Conservation (phyloP, 1,140 invertebrate species). For the Pseudomyrmex pallidus region DNA sequence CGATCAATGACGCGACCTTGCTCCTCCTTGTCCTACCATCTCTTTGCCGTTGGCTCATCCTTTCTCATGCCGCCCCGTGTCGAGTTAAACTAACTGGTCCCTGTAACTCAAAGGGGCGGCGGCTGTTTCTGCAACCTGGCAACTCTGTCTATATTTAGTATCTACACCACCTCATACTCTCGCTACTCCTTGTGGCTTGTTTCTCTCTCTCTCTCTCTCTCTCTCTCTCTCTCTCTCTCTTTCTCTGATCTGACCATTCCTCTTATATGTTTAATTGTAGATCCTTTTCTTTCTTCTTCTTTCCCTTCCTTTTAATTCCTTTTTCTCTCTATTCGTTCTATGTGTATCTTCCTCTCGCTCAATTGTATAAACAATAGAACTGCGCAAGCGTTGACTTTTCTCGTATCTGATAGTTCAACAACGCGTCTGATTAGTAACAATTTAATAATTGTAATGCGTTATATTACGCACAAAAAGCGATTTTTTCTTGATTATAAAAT, state of each 20-base stretch:
- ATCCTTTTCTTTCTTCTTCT: neutral
- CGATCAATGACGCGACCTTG: conserved; percentile 85
- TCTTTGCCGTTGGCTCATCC: conserved; percentile 38
- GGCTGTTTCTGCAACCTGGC: conserved; percentile 85
- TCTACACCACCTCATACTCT: conserved; percentile 72
- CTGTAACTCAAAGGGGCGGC: conserved; percentile 83
- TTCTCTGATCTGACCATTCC: conserved; percentile 18
- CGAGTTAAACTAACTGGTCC: conserved; percentile 73
- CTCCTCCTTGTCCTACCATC: conserved; percentile 64
- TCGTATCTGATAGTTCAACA: conserved; percentile 62
- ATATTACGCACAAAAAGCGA: too few species aligned
- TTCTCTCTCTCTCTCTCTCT: conserved; percentile 36
- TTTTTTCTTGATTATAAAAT: too few species aligned
- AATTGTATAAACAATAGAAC: conserved; percentile 79
- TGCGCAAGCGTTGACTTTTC: conserved; percentile 71
- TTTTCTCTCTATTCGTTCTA: conserved; percentile 11
- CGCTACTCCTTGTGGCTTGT: conserved; percentile 28
- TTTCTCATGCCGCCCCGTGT: conserved; percentile 25
- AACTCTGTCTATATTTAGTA: conserved; percentile 86
- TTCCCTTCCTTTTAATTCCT: conserved; percentile 4
- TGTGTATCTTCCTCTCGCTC: conserved; percentile 27
- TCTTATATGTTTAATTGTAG: conserved; percentile 34
- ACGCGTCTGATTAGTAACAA: conserved; percentile 54
- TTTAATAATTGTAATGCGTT: too few species aligned
- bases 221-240: neutral